These are phyloP conservation scores for Holotrichia oblita DNA, from an alignment of 1,140 invertebrate genomes.

Conservation along the genomic window DNA sequence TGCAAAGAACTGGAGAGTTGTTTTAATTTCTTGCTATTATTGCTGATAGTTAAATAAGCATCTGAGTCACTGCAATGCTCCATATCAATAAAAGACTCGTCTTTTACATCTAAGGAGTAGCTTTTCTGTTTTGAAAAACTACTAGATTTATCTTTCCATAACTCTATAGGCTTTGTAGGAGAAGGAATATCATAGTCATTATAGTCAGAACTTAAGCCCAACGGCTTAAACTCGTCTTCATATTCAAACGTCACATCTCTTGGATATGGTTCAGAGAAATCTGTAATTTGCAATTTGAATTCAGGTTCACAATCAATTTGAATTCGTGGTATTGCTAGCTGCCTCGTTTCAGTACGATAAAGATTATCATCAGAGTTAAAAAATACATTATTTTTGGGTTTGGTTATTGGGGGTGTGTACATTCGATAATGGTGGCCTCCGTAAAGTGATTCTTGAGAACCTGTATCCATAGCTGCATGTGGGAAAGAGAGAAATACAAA, in stretches of 20 bases:
- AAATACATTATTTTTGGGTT: slow-evolving; percentile 58
- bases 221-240: slow-evolving; percentile 47
- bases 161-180: slow-evolving; percentile 31
- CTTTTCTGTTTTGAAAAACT: slow-evolving; percentile 56
- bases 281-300: slow-evolving; percentile 58
- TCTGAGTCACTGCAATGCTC: slow-evolving; percentile 49
- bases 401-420: slow-evolving; percentile 55
- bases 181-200: neutral
- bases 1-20: slow-evolving; percentile 56
- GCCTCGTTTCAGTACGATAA: slow-evolving; percentile 55
- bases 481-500: slow-evolving; percentile 17
- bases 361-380: slow-evolving; percentile 59
- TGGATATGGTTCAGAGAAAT: slow-evolving; percentile 57
- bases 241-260: slow-evolving; percentile 55
- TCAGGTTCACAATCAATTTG: slow-evolving; percentile 56
- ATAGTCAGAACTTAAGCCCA: slow-evolving; percentile 24
- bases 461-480: slow-evolving; percentile 59
- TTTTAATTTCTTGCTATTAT: slow-evolving; percentile 46
- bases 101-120: slow-evolving; percentile 55
- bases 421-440: slow-evolving; percentile 47
- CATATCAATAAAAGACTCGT: slow-evolving; percentile 49
- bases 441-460: slow-evolving; percentile 56
- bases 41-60: slow-evolving; percentile 42
- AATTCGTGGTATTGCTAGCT: slow-evolving; percentile 57
- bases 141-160: slow-evolving; percentile 48